Base-by-base conservation (phyloP, 53 echinoderm and acorn worm species). In the Luidia sarsii region DNA sequence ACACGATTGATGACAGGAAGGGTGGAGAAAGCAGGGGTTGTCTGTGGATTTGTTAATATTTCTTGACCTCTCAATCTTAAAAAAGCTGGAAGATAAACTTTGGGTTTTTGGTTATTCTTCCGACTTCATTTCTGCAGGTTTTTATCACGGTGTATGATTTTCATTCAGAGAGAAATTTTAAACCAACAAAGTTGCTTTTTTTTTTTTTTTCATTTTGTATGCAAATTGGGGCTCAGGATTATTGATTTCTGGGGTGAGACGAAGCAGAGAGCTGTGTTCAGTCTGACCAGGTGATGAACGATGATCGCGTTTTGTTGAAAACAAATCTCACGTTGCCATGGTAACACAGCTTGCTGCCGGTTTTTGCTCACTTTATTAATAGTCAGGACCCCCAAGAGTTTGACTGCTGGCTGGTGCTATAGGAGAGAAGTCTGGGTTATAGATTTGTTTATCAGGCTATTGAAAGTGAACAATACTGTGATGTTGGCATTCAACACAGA, bases 381-480 rank as follows among this genome's bases (percentile, higher is more conserved):
- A 72, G 72, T 72, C 72, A 28, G 72, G 56, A 50, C 57, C 72
- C 72, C 56, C n/a, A n/a, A n/a, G n/a, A n/a, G n/a, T n/a, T n/a
- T 16, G 72, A 72, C 72, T 72, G 72, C 72, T 72, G 72, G 72
- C 50, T 72, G 72, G 72, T 72, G 72, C 72, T 72, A 72, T 5
- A 35, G 51, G 50, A 71, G 50, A 70, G 50, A 50, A 43, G 39
- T 39, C 15, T 68, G 11, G 29, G 30, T 41, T 21, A 1, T 7
- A 65, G 16, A 19, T 32, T 21, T 65, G 33, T 33, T 62, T 62
- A 65, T 35, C 34, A 35, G 10, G 37, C 10, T 19, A 22, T 19
- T 22, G 10, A 48, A 45, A 23, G 22, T 67, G 33, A 50, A 35
- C n/a, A 33, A 19, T 8, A 50, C 7, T 16, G 15, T 25, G 31